phyloP scores from a whole-genome alignment of 1,140 invertebrate genomes.

The Nephila pilipes region DNA sequence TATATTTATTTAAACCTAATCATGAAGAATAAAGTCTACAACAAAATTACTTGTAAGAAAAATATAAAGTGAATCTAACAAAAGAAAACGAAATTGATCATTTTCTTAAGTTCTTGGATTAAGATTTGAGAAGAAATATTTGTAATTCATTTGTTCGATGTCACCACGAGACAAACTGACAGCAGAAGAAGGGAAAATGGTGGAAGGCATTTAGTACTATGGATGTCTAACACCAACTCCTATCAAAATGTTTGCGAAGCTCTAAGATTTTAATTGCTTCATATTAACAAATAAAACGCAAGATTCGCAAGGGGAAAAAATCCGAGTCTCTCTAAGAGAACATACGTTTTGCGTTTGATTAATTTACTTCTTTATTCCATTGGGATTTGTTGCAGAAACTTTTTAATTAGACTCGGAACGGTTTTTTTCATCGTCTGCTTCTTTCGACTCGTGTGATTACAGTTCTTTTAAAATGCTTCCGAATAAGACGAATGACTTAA shows the following conservation, averaged over 20 bases:
- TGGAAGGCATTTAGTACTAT: too few relatives aligned
- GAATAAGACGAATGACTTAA: neutral
- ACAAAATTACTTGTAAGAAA: too few relatives aligned
- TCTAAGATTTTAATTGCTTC: neutral
- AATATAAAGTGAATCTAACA: too few relatives aligned
- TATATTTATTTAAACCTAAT: too few relatives aligned
- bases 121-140: too few relatives aligned
- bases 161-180: too few relatives aligned
- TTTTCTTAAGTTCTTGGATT: too few relatives aligned
- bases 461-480: neutral
- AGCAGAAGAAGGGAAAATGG: too few relatives aligned
- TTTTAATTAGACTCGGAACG: neutral
- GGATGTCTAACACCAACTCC: too few relatives aligned
- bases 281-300: neutral
- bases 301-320: neutral
- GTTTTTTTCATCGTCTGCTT: neutral
- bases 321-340: neutral
- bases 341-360: constrained; percentile 24
- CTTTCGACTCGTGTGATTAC: neutral
- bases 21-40: too few relatives aligned
- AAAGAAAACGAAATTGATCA: too few relatives aligned
- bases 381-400: neutral
- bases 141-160: too few relatives aligned
- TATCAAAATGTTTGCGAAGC: neutral
- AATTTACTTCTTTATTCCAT: neutral